These are phyloP conservation scores for Electrona antarctica DNA, from an alignment of 2,113 vertebrate genomes.

Conservation along the genomic window DNA sequence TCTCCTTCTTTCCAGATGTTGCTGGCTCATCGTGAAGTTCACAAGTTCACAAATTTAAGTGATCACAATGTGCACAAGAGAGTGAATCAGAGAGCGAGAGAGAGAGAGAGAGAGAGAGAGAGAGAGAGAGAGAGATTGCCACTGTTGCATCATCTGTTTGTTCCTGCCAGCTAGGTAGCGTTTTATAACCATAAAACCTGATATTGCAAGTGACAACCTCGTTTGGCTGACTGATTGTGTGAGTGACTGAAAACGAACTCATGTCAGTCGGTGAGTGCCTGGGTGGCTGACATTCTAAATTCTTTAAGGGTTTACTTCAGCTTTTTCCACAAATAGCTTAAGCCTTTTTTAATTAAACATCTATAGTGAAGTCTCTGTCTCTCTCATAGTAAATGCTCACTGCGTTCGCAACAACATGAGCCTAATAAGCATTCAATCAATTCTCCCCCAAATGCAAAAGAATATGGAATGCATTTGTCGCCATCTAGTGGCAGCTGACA, in stretches of 20 bases:
- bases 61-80: neutral
- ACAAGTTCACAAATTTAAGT: slow-evolving; percentile 49
- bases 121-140: neutral
- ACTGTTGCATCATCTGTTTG: slow-evolving; percentile 38
- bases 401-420: too few relatives aligned
- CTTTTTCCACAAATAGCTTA: too few relatives aligned
- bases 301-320: too few relatives aligned
- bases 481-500: slow-evolving; percentile 42
- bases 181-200: too few relatives aligned
- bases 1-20: neutral
- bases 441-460: too few relatives aligned
- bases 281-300: too few relatives aligned
- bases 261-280: neutral
- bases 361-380: too few relatives aligned
- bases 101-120: slow-evolving; percentile 17
- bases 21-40: slow-evolving; percentile 33
- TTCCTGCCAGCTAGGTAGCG: neutral
- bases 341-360: too few relatives aligned
- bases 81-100: neutral
- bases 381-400: too few relatives aligned
- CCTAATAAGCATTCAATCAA: too few relatives aligned
- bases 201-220: neutral
- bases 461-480: neutral
- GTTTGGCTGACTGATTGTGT: neutral
- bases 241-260: neutral